Evolutionary conservation across 64 coral and sea anemone genomes (phyloP).

Genomic region (Porites lutea): DNA sequence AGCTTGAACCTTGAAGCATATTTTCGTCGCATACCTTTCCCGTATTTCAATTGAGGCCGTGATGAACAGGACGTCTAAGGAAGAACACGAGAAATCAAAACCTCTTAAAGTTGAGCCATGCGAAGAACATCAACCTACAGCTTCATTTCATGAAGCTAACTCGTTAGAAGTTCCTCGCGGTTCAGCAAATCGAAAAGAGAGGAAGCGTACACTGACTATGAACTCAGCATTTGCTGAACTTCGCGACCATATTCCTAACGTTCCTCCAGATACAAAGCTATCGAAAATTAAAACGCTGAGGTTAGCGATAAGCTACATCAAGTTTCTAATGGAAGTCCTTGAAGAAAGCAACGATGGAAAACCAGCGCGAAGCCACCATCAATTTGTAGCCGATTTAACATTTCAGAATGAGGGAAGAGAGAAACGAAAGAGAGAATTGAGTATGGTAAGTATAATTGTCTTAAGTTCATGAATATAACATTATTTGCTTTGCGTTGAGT

Average conservation of each 20-base stretch:
- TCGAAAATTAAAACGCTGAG: constrained; percentile 97
- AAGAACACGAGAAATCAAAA: background rate
- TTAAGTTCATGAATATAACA: background rate
- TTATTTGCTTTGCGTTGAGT: background rate
- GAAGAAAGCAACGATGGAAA: constrained; percentile 91
- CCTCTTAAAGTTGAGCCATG: background rate
- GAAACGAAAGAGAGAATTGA: constrained; percentile 74
- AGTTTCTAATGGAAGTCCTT: constrained; percentile 88
- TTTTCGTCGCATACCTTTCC: background rate
- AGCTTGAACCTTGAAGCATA: background rate
- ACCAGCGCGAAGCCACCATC: constrained; percentile 59
- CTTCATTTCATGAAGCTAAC: background rate
- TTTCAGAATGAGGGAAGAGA: constrained; percentile 84
- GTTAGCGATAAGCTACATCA: constrained; percentile 94
- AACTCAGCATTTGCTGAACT: constrained; percentile 95
- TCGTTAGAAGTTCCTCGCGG: constrained; percentile 49
- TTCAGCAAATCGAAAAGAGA: constrained; percentile 85
- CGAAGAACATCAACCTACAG: constrained; percentile 12
- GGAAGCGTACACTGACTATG: constrained; percentile 96
- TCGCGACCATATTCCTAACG: constrained; percentile 91
- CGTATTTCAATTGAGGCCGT: too few relatives aligned
- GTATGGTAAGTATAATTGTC: constrained; percentile 55
- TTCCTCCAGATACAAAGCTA: constrained; percentile 89
- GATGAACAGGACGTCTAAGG: background rate
- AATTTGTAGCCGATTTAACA: constrained; percentile 90